Evolutionary conservation across 2,797 vertebrate species (phyloP).

Genomic region (Hypotaenidia okinawae): DNA sequence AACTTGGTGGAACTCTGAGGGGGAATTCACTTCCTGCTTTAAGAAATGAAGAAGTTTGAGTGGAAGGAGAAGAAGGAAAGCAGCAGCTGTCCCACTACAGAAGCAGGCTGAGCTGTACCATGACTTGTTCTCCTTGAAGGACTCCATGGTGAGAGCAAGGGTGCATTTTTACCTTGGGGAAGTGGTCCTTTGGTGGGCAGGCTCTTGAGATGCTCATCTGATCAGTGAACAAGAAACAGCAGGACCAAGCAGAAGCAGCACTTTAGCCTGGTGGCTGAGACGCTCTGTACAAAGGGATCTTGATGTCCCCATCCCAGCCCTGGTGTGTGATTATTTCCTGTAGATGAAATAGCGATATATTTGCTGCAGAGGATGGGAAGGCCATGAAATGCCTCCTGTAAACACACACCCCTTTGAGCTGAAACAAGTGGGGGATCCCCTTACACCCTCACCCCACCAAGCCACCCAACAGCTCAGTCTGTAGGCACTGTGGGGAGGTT

Average conservation of each 20-base stretch:
- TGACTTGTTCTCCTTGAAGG: background rate
- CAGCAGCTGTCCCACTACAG: background rate
- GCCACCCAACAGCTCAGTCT: background rate
- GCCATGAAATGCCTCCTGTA: background rate
- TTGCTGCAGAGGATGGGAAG: background rate
- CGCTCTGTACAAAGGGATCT: accelerated
- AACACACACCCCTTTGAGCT: background rate
- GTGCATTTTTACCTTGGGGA: background rate
- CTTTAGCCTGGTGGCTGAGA: background rate
- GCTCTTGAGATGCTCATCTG: background rate
- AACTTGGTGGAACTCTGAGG: background rate
- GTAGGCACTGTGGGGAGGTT: accelerated
- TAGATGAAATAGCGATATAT: accelerated
- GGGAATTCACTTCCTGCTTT: background rate
- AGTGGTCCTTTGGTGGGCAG: background rate
- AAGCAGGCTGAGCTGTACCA: accelerated
- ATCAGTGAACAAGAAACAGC: background rate
- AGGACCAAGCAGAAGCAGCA: background rate
- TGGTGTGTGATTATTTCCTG: accelerated
- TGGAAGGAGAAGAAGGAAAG: background rate
- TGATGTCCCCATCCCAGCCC: background rate
- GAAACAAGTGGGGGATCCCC: background rate
- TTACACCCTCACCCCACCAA: background rate
- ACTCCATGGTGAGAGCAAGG: background rate
- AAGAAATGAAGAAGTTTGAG: background rate